phyloP scores from a whole-genome alignment of 2,797 vertebrate species.

The Scarus forsteni region DNA sequence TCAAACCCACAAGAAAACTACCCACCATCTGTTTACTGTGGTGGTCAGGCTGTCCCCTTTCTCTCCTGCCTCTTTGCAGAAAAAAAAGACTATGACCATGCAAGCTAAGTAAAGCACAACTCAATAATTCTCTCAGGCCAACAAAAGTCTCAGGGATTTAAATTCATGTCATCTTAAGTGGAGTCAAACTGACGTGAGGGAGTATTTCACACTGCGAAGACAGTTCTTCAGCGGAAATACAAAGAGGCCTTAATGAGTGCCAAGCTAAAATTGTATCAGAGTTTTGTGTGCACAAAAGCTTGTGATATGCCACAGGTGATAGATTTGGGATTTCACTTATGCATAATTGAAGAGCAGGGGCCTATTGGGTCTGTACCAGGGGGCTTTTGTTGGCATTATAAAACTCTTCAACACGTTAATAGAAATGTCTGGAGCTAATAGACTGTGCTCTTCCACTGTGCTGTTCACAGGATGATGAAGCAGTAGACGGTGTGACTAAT shows the following conservation, averaged over 20 bases:
- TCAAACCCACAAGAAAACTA: not conserved
- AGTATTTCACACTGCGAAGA: not conserved
- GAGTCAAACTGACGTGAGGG: slow-evolving; percentile 2
- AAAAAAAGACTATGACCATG: not conserved
- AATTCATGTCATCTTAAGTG: not conserved
- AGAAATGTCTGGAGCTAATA: slow-evolving; percentile 11
- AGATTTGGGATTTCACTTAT: slow-evolving; percentile 40
- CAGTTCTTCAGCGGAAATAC: not conserved
- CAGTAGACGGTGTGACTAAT: not conserved
- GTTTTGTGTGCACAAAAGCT: slow-evolving; percentile 44
- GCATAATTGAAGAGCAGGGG: slow-evolving; percentile 65
- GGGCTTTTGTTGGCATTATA: slow-evolving; percentile 39
- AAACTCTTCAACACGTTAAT: slow-evolving; percentile 42
- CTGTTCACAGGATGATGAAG: not conserved
- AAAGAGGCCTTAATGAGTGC: not conserved
- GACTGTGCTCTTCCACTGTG: slow-evolving; percentile 14
- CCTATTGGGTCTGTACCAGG: slow-evolving; percentile 56
- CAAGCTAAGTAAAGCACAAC: not conserved
- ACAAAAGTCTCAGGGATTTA: slow-evolving; percentile 2
- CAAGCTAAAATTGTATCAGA: slow-evolving; percentile 30
- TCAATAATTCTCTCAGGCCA: not conserved
- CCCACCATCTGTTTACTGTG: not conserved
- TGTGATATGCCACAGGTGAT: slow-evolving; percentile 43
- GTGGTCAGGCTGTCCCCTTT: too few relatives aligned
- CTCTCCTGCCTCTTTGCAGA: not conserved